Evolutionary conservation across 2,888 invertebrate genomes (phyloP).

Genomic region (Flexamia atlantica): DNA sequence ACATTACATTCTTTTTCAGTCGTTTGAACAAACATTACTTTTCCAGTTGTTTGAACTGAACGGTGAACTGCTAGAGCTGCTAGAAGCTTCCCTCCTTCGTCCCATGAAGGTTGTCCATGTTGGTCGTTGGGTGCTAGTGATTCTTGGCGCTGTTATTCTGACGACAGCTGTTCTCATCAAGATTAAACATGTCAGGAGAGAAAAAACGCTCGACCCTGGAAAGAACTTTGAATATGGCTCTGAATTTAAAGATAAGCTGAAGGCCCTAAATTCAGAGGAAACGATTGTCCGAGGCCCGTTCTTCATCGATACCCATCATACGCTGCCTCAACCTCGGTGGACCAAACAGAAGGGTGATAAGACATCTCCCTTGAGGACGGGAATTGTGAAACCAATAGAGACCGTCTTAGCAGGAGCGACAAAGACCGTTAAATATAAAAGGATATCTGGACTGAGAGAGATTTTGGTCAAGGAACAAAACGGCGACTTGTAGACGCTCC

Average conservation of each 20-base stretch:
- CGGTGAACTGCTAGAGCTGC: conserved; percentile 81
- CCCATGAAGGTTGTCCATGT: conserved; percentile 77
- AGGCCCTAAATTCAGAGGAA: neutral
- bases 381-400: neutral
- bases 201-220: conserved; percentile 72
- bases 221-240: conserved; percentile 12
- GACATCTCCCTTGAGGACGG: neutral
- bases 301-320: neutral
- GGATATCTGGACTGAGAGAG: conserved; percentile 13
- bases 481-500: neutral
- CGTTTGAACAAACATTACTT: too few species aligned
- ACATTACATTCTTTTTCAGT: too few species aligned
- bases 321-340: conserved; percentile 11
- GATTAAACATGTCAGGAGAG: conserved; percentile 72
- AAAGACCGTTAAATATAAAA: conserved; percentile 8
- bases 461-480: conserved; percentile 12
- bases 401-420: neutral
- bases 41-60: conserved; percentile 75
- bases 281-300: neutral
- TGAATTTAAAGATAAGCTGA: neutral
- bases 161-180: neutral
- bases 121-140: conserved; percentile 78
- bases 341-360: neutral
- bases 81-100: conserved; percentile 80
- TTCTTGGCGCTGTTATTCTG: conserved; percentile 74